These are phyloP conservation scores for Propithecus coquereli DNA, from an alignment of 2,113 vertebrate species.

Conservation along the genomic window DNA sequence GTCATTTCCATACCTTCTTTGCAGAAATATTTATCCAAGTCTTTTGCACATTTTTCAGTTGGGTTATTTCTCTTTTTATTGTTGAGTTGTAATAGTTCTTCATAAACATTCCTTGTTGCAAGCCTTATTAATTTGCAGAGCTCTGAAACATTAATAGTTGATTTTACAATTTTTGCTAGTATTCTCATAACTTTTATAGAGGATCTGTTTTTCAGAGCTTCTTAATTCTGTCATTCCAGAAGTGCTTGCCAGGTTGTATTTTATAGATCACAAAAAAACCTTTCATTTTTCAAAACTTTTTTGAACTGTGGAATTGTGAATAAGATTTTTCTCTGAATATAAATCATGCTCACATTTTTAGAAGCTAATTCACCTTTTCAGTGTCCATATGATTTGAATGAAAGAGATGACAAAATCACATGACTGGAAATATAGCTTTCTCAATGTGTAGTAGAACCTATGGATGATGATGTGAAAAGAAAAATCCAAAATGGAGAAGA, in stretches of 20 bases:
- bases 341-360: not conserved
- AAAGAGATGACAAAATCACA: not conserved
- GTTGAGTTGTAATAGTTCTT: not conserved
- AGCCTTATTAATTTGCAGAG: not conserved
- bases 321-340: conserved; percentile 1
- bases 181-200: not conserved
- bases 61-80: not conserved
- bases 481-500: not conserved
- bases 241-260: not conserved
- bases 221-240: not conserved
- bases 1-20: not conserved
- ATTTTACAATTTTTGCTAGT: not conserved
- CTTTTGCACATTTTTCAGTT: not conserved
- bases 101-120: not conserved
- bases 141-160: not conserved
- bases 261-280: not conserved
- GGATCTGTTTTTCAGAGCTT: not conserved
- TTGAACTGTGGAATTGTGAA: not conserved
- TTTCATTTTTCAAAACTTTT: not conserved
- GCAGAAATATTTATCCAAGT: not conserved
- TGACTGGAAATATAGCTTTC: not conserved
- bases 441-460: not conserved
- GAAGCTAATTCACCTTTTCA: not conserved
- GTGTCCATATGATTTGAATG: not conserved
- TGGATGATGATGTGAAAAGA: not conserved